Evolutionary conservation across 30 jellyfish, hydroid and myxozoan genomes (phyloP).

Genomic region (Pseudorhiza aurosa): DNA sequence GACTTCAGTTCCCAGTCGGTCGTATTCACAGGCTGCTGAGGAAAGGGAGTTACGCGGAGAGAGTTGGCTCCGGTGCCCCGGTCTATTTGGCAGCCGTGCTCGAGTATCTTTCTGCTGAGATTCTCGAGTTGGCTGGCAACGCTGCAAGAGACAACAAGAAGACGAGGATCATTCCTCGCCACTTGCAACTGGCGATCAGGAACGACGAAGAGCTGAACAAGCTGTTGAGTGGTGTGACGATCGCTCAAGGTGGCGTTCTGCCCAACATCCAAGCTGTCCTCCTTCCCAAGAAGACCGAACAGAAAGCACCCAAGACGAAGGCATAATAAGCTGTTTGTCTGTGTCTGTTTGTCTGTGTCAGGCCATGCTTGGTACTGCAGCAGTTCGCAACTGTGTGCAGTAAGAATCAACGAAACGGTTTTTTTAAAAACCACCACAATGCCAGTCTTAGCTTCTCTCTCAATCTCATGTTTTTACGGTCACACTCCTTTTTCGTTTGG

Average conservation of each 20-base stretch:
- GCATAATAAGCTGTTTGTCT: no score
- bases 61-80: conserved; percentile 96
- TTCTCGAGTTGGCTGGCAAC: conserved; percentile 95
- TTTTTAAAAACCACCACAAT: conserved; percentile 30
- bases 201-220: conserved; percentile 96
- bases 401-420: conserved; percentile 14
- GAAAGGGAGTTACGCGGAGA: conserved; percentile 85
- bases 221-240: conserved; percentile 92
- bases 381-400: no score
- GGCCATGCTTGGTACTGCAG: background rate
- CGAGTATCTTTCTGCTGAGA: conserved; percentile 94
- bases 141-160: conserved; percentile 98
- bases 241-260: conserved; percentile 96
- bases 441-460: background rate
- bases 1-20: conserved; percentile 97
- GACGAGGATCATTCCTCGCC: conserved; percentile 88
- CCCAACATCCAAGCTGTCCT: conserved; percentile 95
- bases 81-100: conserved; percentile 95
- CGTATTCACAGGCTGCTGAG: conserved; percentile 83
- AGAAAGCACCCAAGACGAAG: conserved; percentile 4
- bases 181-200: conserved; percentile 89
- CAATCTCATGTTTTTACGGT: no score
- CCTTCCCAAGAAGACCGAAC: conserved; percentile 89
- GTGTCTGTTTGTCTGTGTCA: background rate
- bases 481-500: no score